A percentile compares a stretch with the other conserved stretches of the same genome.
Conservation (phyloP, 2,113 vertebrate species). For the Budorcas taxicolor region DNA sequence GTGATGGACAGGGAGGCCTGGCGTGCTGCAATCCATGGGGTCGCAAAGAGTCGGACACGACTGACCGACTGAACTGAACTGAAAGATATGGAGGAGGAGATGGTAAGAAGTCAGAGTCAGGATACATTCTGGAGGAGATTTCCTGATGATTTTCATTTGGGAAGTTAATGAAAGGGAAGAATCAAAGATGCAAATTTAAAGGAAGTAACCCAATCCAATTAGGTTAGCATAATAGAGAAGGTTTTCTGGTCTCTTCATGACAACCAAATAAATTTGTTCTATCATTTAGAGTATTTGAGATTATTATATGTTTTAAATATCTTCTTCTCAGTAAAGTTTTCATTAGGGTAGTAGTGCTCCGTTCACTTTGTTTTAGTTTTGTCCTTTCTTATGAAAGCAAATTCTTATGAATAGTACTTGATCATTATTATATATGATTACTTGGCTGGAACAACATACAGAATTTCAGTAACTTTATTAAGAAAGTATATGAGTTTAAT, state of each 20-base stretch:
- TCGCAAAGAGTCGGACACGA: too few species aligned
- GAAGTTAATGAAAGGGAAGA: background rate
- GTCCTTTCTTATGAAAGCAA: background rate
- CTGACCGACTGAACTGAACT: too few species aligned
- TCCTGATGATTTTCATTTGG: background rate
- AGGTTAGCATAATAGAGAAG: background rate
- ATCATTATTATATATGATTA: background rate
- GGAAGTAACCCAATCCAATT: background rate
- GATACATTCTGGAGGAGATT: background rate
- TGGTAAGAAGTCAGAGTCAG: background rate
- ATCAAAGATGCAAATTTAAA: background rate
- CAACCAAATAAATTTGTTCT: background rate
- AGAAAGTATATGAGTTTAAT: background rate
- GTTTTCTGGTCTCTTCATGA: background rate
- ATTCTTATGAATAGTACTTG: background rate
- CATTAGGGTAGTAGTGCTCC: background rate
- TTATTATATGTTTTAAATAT: background rate
- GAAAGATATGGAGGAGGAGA: background rate
- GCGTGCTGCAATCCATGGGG: fast-evolving
- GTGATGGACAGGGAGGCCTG: too few species aligned
- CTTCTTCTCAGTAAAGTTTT: background rate
- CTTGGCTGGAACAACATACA: background rate
- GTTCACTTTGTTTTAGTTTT: background rate
- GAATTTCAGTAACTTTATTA: background rate
- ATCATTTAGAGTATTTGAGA: background rate